Base-by-base conservation (phyloP, 1,140 invertebrate species). In the Calliopsis andreniformis region DNA sequence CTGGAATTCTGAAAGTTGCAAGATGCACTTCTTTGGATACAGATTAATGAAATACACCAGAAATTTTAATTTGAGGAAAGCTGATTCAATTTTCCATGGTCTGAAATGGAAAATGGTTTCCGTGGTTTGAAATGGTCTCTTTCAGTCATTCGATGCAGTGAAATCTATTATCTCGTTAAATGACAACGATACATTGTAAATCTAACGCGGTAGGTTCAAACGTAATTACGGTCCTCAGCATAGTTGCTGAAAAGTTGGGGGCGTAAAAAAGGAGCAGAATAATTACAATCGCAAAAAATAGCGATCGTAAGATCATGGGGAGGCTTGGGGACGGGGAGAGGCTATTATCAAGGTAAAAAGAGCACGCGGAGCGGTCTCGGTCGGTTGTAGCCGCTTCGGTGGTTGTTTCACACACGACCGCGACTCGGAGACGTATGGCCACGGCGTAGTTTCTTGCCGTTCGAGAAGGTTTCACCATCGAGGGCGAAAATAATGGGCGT, bases 401-500 rank as follows among this genome's bases (percentile, higher is more conserved):
- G 42, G 71, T 75, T 45, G 71, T 67, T 55, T 80, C 58, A 45
- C 71, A 45, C 42, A 56, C 39, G 62, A 14, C 39, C 8, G 59
- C 70, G 59, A 43, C 28, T 53, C 70, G 47, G 66, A 80, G 47
- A 69, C 71, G 64, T 47, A 67, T 25, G 42, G 39, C 45, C 58
- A 30, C 10, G 39, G 45, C 49, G 64, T 39, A 66, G 75, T 64
- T 61, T 47, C 28, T 70, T 59, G 25, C 30, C 49, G 43, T 53
- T 10, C 66, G 66, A 51, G 51, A 62, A 68, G 63, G 78, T 51
- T 64, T 82, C 59, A 66, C 72, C 51, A 62, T 67, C 71, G 66
- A 77, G 61, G 76, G 62, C 55, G 69, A 83, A 83, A 75, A 82
- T 83, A 86, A 86, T 78, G 73, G 58, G 58, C 45, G 30, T 56